These are phyloP conservation scores for Tetrapedia diversipes DNA, from an alignment of 2,888 invertebrate genomes.

Conservation along the genomic window DNA sequence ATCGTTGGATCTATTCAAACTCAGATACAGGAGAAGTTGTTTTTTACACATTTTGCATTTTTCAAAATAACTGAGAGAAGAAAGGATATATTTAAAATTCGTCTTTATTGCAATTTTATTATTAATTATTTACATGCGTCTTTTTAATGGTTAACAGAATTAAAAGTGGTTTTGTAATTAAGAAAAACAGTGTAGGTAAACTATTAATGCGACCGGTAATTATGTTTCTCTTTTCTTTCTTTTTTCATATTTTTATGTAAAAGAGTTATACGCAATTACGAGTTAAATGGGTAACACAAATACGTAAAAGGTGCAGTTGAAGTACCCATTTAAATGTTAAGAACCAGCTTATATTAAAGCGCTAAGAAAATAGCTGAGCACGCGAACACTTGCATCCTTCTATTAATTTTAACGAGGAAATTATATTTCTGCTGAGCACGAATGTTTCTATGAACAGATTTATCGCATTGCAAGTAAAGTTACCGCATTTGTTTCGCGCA, in stretches of 20 bases:
- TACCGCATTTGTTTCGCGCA: neutral
- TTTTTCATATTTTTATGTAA: neutral
- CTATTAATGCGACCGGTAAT: neutral
- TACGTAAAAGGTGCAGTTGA: neutral
- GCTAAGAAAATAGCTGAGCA: conserved; percentile 22
- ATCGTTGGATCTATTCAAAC: neutral
- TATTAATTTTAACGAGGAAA: conserved; percentile 26
- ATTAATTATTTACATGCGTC: neutral
- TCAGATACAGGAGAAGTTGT: neutral
- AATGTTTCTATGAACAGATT: neutral
- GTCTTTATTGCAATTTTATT: too few species aligned
- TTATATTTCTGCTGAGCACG: conserved; percentile 17
- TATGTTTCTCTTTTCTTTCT: neutral
- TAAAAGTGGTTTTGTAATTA: neutral
- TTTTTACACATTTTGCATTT: too few species aligned
- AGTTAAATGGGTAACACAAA: neutral
- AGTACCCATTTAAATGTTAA: conserved; percentile 4
- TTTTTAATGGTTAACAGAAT: too few species aligned
- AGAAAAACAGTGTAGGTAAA: too few species aligned
- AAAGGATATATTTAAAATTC: too few species aligned
- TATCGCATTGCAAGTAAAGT: neutral
- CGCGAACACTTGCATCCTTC: conserved; percentile 16
- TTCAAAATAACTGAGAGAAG: too few species aligned
- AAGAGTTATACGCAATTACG: neutral
- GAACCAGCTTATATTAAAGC: conserved; percentile 3